Evolutionary conservation across 2,113 vertebrate species (phyloP).

Genomic region (Bujurquina vittata): DNA sequence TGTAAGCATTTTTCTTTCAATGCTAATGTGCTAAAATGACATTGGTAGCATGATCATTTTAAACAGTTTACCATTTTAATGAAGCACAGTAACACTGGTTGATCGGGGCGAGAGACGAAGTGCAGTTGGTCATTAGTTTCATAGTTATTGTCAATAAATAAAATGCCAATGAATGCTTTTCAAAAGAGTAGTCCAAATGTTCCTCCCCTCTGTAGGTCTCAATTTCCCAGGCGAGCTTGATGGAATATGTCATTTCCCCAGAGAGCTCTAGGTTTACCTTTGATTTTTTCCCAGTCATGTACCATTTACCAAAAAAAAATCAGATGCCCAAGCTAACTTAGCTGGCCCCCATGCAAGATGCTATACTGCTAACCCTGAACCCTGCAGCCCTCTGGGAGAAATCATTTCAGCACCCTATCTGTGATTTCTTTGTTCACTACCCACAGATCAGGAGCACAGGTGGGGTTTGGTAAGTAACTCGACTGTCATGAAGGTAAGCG

Average conservation of each 20-base stretch:
- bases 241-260: neutral
- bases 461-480: no score
- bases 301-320: no score
- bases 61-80: neutral
- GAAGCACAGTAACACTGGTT: neutral
- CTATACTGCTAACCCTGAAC: neutral
- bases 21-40: neutral
- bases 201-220: fast-evolving
- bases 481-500: no score
- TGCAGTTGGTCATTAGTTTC: neutral
- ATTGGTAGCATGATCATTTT: no score
- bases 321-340: neutral
- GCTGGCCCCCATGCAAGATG: neutral
- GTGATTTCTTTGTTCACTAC: neutral
- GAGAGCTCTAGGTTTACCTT: neutral
- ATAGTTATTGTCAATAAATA: no score
- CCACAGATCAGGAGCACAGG: neutral
- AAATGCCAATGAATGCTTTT: neutral
- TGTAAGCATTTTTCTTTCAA: fast-evolving
- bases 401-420: neutral
- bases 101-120: neutral
- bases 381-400: neutral
- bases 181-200: neutral
- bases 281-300: neutral
- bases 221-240: fast-evolving